Base-by-base conservation (phyloP, 2,888 invertebrate genomes). In the Apamea anceps region DNA sequence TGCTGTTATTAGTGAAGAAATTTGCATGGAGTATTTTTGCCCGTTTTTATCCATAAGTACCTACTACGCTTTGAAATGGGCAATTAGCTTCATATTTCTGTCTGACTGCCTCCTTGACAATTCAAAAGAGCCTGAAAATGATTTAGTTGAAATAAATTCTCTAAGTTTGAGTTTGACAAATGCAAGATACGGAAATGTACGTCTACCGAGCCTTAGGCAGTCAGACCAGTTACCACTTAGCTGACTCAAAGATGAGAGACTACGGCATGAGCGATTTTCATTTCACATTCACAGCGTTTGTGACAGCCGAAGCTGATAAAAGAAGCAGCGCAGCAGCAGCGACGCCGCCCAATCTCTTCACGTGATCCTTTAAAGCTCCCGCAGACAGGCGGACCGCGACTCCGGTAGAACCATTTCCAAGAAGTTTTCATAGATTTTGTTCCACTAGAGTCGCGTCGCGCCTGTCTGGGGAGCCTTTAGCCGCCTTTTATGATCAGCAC, bases 401-500 rank as follows among this genome's bases (percentile, higher is more conserved):
- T 4, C 10, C 32, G 63, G 10, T 10, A 65, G 8, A 63, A 37
- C 21, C 21, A 65, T 37, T 65, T 25, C 65, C 65, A 21, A 37
- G 10, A 65, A 65, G 4, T 21, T 0, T 32, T 21, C 37, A 32
- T 18, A 32, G 32, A 8, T 32, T 32, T 32, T 32, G 32, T 63
- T 32, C 4, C 18, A 63, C 0, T 32, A 63, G 28, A 15, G 10
- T 21, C 32, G 32, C 10, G 18, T 62, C 28, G 28, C 15, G 60
- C n/a, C n/a, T 13, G 60, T 15, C 13, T 13, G 6, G 13, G 60
- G 13, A 28, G 28, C 28, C 62, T 15, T 18, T 15, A 48, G 37
- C n/a, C 28, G 1, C 37, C 25, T 51, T 60, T 79, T 80, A 72
- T 42, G 66, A 72, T 68, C 62, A 80, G 60, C 66, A 72, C 42